phyloP scores from a whole-genome alignment of 2,113 vertebrate species.

The Sylvia atricapilla region DNA sequence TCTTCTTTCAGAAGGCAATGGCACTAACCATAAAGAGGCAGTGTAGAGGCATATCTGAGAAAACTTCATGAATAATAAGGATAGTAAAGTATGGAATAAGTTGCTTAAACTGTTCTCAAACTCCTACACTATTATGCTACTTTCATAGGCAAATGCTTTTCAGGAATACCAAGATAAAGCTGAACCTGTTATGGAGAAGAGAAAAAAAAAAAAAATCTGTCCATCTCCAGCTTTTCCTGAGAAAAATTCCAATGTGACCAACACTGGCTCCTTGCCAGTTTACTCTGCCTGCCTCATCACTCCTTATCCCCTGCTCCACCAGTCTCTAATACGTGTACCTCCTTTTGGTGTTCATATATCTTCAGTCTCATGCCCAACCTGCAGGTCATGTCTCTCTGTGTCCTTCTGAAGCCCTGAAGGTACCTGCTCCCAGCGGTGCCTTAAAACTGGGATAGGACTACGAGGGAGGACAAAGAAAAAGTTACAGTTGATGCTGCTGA shows the following conservation, averaged over 20 bases:
- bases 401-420: background rate
- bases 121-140: background rate
- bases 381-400: background rate
- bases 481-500: background rate
- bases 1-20: background rate
- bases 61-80: background rate
- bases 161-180: background rate
- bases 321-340: background rate
- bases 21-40: background rate
- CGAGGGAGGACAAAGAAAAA: accelerated
- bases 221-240: background rate
- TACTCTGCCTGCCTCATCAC: background rate
- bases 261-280: background rate
- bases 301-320: background rate
- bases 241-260: background rate
- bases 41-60: background rate
- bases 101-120: background rate
- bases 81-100: background rate
- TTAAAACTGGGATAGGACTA: background rate
- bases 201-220: accelerated
- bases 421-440: background rate
- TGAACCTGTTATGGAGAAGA: background rate
- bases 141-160: background rate
- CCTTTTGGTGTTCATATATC: background rate
- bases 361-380: background rate